Evolutionary conservation across 1,140 invertebrate genomes (phyloP).

Genomic region (Gonioctena quinquepunctata): DNA sequence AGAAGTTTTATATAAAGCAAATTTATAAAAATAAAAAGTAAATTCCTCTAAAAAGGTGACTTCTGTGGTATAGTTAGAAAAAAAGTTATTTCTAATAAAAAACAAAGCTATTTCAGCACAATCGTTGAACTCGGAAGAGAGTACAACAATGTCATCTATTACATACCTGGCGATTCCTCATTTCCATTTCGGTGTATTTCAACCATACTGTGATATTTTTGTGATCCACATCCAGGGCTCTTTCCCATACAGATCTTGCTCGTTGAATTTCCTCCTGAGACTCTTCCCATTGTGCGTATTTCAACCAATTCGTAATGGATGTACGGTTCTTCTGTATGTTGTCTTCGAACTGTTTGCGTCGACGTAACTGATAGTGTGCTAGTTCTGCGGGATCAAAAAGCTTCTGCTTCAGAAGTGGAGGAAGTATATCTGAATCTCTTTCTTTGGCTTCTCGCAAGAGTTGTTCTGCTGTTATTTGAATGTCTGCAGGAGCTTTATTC

Average conservation of each 20-base stretch:
- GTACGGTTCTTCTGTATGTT: slow-evolving; percentile 95
- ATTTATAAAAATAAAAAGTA: neutral
- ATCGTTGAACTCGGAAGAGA: too few species aligned
- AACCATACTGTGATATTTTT: neutral
- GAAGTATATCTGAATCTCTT: slow-evolving; percentile 96
- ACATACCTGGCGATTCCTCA: neutral
- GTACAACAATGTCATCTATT: too few species aligned
- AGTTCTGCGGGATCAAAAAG: slow-evolving; percentile 98
- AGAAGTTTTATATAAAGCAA: too few species aligned
- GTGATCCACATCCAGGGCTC: neutral
- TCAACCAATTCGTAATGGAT: slow-evolving; percentile 95
- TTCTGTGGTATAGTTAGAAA: too few species aligned
- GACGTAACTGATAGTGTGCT: slow-evolving; percentile 93
- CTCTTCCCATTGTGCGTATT: slow-evolving; percentile 67
- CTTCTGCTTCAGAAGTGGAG: slow-evolving; percentile 98
- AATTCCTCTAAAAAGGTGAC: too few species aligned
- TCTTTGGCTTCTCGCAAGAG: slow-evolving; percentile 98
- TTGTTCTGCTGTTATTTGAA: slow-evolving; percentile 99
- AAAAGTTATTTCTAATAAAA: too few species aligned
- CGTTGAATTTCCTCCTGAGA: neutral
- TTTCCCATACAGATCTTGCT: neutral
- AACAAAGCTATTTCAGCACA: too few species aligned
- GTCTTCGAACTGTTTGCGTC: slow-evolving; percentile 97
- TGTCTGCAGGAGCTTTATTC: slow-evolving; percentile 97
- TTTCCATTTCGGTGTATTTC: neutral